These are phyloP conservation scores for Aleiodes sp. DNA, from an alignment of 1,140 invertebrate species.

Conservation along the genomic window DNA sequence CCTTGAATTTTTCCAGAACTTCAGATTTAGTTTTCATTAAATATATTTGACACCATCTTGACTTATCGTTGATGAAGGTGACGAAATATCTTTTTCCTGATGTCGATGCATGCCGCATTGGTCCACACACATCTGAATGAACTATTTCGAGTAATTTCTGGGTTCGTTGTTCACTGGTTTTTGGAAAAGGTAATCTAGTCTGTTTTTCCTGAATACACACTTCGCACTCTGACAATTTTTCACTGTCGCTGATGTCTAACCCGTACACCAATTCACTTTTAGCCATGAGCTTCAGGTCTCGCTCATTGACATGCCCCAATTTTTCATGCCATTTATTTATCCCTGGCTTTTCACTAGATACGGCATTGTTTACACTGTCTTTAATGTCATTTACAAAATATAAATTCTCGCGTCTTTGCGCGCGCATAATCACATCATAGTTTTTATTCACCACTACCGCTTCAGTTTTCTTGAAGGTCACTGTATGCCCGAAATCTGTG, in stretches of 20 bases:
- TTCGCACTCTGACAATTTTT: slow-evolving; percentile 38
- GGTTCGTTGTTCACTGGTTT: slow-evolving; percentile 19
- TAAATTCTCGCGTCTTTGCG: background rate
- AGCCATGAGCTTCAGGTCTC: slow-evolving; percentile 23
- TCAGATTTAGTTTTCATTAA: slow-evolving; percentile 52
- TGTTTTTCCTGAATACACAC: slow-evolving; percentile 44
- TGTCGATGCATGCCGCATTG: slow-evolving; percentile 16
- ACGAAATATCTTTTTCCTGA: slow-evolving; percentile 43
- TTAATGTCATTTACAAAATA: background rate
- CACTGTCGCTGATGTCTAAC: background rate
- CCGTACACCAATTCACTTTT: slow-evolving; percentile 22
- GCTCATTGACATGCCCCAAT: slow-evolving; percentile 36
- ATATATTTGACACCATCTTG: slow-evolving; percentile 41
- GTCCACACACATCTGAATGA: slow-evolving; percentile 26
- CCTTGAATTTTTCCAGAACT: slow-evolving; percentile 39
- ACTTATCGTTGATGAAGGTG: slow-evolving; percentile 48
- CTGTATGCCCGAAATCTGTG: slow-evolving; percentile 6
- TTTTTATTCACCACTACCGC: background rate
- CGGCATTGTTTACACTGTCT: too few species aligned
- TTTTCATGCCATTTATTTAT: slow-evolving; percentile 28
- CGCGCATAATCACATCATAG: background rate
- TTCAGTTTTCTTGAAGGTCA: slow-evolving; percentile 16
- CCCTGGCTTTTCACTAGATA: too few species aligned
- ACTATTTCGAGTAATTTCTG: slow-evolving; percentile 22
- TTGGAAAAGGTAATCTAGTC: slow-evolving; percentile 33